Conservation (phyloP, 2,113 vertebrate genomes). For the Lagenorhynchus albirostris region DNA sequence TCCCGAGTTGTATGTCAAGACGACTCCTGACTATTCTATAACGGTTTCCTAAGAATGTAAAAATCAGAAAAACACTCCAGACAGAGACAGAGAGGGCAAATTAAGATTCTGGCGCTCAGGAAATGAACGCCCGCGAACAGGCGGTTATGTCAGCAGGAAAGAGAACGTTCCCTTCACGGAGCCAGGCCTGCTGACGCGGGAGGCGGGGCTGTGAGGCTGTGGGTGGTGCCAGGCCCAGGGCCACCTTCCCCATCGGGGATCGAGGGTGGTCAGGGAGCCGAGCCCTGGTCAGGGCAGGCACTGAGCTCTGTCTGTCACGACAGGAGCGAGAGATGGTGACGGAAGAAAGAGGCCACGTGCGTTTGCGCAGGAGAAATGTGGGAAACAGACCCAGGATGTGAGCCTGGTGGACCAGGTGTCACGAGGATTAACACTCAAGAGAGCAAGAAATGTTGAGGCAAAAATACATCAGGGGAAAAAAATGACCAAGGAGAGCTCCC, state of each 20-base stretch:
- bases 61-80: not conserved
- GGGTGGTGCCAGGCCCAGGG: not conserved
- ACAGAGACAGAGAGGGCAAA: not conserved
- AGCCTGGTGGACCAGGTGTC: not conserved
- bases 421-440: not conserved
- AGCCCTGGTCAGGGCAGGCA: not conserved
- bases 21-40: not conserved
- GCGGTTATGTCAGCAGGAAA: not conserved
- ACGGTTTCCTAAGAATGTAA: not conserved
- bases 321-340: not conserved
- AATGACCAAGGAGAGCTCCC: not conserved
- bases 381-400: accelerated
- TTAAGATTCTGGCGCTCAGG: not conserved
- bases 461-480: not conserved
- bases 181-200: not conserved
- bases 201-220: not conserved
- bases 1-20: not conserved
- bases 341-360: not conserved
- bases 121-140: not conserved
- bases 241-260: not conserved
- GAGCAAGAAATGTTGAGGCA: not conserved
- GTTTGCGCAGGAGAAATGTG: not conserved
- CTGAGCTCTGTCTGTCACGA: not conserved
- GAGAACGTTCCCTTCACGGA: not conserved
- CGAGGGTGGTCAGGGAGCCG: not conserved